Evolutionary conservation across 2,888 invertebrate genomes (phyloP).

Genomic region (Chymomyza amoena): DNA sequence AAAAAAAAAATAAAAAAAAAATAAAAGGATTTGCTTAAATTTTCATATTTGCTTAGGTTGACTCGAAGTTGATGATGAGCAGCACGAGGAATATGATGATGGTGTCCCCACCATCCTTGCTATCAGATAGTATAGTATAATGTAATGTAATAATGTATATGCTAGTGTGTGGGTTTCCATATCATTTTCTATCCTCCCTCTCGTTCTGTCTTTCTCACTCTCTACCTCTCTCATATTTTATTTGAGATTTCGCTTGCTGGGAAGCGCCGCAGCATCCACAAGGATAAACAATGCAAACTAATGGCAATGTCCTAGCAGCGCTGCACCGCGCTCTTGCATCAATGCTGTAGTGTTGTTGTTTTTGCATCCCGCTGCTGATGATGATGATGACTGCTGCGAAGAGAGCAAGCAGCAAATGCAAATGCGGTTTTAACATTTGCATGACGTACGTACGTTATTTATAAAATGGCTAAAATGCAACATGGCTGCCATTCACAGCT

Average conservation of each 20-base stretch:
- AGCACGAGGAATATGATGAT: background rate
- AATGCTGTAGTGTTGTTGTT: background rate
- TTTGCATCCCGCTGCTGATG: background rate
- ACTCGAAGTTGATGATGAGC: background rate
- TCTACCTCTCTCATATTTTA: conserved; percentile 12
- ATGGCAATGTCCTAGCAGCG: conserved; percentile 2
- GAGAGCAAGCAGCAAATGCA: conserved; percentile 53
- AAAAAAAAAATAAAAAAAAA: background rate
- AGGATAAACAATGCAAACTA: conserved; percentile 30
- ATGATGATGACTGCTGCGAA: background rate
- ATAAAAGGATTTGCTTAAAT: conserved; percentile 24
- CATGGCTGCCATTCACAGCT: conserved; percentile 61
- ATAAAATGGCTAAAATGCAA: conserved; percentile 61
- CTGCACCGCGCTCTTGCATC: background rate
- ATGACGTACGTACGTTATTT: conserved; percentile 58
- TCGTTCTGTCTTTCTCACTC: background rate
- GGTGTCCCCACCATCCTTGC: background rate
- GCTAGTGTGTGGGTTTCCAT: background rate
- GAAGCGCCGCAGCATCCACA: conserved; percentile 7
- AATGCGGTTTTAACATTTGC: conserved; percentile 70
- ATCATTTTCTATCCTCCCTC: background rate
- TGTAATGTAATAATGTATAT: background rate
- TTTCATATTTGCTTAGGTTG: conserved; percentile 17
- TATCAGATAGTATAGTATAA: background rate
- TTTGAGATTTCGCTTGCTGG: conserved; percentile 22